These are phyloP conservation scores for Scartelaos histophorus DNA, from an alignment of 2,113 vertebrate species.

Conservation along the genomic window DNA sequence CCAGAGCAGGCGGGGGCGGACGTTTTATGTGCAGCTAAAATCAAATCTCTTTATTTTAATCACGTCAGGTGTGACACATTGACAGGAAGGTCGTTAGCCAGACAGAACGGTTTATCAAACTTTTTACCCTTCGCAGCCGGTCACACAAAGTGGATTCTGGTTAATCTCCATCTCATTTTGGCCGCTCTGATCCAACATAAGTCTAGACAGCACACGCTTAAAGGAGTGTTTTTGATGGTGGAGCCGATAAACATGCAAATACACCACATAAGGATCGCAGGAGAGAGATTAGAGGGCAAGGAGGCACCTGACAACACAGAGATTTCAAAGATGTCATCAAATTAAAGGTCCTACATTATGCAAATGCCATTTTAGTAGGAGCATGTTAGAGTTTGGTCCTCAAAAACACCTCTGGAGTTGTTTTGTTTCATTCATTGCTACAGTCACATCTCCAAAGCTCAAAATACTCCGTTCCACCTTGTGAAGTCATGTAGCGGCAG, in stretches of 20 bases:
- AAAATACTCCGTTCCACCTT: no score
- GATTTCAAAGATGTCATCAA: no score
- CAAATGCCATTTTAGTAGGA: no score
- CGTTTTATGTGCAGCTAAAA: conserved; percentile 1
- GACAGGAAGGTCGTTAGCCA: conserved; percentile 7
- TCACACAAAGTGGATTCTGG: not conserved
- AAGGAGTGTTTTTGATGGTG: not conserved
- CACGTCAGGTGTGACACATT: not conserved
- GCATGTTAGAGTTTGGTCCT: no score
- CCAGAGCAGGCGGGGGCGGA: not conserved
- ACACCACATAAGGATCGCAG: conserved; percentile 22
- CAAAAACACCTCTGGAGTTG: no score
- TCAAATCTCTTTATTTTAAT: conserved; percentile 4
- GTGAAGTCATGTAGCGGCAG: no score
- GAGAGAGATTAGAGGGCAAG: not conserved
- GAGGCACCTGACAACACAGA: not conserved
- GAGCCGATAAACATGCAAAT: not conserved
- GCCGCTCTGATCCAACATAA: not conserved
- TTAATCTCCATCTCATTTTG: not conserved
- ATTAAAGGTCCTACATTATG: no score
- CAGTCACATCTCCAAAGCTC: no score
- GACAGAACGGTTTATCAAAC: conserved; percentile 1
- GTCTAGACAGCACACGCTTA: not conserved
- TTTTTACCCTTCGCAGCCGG: not conserved
- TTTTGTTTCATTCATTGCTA: no score